These are phyloP conservation scores for Tetragonula carbonaria DNA, from an alignment of 2,888 invertebrate genomes.

Conservation along the genomic window DNA sequence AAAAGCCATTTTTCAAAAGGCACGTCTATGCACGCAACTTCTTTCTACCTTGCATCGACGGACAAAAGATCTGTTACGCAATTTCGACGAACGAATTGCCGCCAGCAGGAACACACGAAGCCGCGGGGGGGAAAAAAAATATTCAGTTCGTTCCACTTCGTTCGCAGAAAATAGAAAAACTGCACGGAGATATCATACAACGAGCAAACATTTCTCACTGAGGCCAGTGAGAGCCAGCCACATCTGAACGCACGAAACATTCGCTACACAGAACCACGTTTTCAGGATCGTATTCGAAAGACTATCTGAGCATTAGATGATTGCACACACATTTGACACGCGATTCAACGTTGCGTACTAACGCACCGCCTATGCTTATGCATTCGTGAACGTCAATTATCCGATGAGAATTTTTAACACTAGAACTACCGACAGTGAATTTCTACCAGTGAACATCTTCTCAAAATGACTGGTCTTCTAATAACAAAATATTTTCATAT, in stretches of 20 bases:
- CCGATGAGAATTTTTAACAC: background rate
- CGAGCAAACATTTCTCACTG: background rate
- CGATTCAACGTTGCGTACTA: background rate
- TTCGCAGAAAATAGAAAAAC: background rate
- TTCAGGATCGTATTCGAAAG: conserved; percentile 41
- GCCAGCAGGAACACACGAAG: background rate
- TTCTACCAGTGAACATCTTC: no score
- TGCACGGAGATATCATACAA: background rate
- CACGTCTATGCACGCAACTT: background rate
- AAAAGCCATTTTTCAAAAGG: background rate
- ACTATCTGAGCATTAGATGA: background rate
- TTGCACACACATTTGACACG: background rate
- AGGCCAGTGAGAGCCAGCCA: background rate
- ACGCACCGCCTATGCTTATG: conserved; percentile 23
- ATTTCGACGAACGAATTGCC: conserved; percentile 20
- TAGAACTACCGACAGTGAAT: no score
- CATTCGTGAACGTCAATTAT: conserved; percentile 13
- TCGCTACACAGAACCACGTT: background rate
- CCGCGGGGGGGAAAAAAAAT: background rate
- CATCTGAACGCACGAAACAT: background rate
- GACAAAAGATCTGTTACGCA: conserved; percentile 15
- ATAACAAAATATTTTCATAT: no score
- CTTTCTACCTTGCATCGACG: background rate
- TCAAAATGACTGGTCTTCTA: no score
- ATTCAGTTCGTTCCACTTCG: background rate